phyloP scores from a whole-genome alignment of 2,797 vertebrate species.

The Trachurus trachurus region DNA sequence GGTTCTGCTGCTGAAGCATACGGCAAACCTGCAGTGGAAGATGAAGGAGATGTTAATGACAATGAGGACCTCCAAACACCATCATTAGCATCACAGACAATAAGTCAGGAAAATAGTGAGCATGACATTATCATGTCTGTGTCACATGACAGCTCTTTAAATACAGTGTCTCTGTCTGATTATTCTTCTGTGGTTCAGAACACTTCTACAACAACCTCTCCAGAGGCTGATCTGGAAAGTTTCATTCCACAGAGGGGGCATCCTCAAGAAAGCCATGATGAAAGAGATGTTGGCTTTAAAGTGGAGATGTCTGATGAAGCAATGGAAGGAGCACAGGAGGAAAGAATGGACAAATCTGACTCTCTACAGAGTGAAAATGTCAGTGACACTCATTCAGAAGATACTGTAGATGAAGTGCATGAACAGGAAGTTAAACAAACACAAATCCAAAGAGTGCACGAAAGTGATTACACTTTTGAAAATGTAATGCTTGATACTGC shows the following conservation, averaged over 20 bases:
- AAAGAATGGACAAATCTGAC: background rate
- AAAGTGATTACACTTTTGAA: background rate
- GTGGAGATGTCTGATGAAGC: background rate
- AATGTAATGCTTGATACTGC: background rate
- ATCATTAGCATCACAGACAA: background rate
- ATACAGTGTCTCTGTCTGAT: background rate
- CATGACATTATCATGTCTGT: background rate
- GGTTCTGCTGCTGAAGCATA: constrained; percentile 16
- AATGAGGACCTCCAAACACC: too few species aligned
- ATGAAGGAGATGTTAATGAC: too few species aligned
- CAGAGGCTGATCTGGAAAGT: too few species aligned
- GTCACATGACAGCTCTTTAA: too few species aligned
- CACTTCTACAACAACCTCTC: too few species aligned
- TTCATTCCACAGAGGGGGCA: too few species aligned
- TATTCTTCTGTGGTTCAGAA: background rate
- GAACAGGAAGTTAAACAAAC: background rate
- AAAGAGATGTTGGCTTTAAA: too few species aligned
- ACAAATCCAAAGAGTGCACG: constrained; percentile 15
- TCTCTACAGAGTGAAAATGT: constrained; percentile 3
- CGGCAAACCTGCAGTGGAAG: too few species aligned
- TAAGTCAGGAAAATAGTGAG: background rate
- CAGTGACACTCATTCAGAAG: constrained; percentile 8
- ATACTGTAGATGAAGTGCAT: constrained; percentile 3
- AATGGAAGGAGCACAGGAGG: constrained; percentile 6
- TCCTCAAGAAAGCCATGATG: too few species aligned